Percentiles rank a stretch among this genome's conserved stretches.
phyloP scores from a whole-genome alignment of 2,888 invertebrate genomes.

The Ornithoptera alexandrae region DNA sequence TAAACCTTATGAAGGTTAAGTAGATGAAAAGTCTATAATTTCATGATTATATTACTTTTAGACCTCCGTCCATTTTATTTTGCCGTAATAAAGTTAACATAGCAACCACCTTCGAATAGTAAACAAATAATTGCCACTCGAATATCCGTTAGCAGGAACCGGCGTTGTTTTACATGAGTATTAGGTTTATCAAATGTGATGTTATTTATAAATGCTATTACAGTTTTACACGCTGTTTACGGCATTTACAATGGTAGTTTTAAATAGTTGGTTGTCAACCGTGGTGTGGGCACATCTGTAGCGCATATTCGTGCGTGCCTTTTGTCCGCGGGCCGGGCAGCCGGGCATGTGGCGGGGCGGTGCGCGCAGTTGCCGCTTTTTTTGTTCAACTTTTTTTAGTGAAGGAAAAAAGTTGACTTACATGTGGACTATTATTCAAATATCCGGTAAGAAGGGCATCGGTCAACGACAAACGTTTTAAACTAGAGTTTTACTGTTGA shows the following conservation, averaged over 20 bases:
- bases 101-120: too few species aligned
- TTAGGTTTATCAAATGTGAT: too few species aligned
- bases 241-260: neutral
- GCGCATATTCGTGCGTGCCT: conserved; percentile 69
- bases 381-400: conserved; percentile 56
- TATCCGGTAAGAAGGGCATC: conserved; percentile 42
- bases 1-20: too few species aligned
- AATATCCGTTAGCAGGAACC: too few species aligned
- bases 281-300: conserved; percentile 62
- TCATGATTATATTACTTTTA: too few species aligned
- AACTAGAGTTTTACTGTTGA: neutral
- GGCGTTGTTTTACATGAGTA: too few species aligned
- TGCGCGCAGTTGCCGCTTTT: conserved; percentile 56
- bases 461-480: conserved; percentile 18
- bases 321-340: conserved; percentile 50
- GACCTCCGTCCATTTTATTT: too few species aligned
- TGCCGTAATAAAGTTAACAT: too few species aligned
- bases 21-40: too few species aligned
- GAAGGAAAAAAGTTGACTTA: conserved; percentile 49
- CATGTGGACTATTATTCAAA: conserved; percentile 46
- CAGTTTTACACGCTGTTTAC: too few species aligned
- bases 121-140: too few species aligned
- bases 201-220: too few species aligned
- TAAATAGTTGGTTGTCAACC: conserved; percentile 19
- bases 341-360: conserved; percentile 64